Conservation (phyloP, 2,888 invertebrate genomes). For the Parasteatoda lunata region DNA sequence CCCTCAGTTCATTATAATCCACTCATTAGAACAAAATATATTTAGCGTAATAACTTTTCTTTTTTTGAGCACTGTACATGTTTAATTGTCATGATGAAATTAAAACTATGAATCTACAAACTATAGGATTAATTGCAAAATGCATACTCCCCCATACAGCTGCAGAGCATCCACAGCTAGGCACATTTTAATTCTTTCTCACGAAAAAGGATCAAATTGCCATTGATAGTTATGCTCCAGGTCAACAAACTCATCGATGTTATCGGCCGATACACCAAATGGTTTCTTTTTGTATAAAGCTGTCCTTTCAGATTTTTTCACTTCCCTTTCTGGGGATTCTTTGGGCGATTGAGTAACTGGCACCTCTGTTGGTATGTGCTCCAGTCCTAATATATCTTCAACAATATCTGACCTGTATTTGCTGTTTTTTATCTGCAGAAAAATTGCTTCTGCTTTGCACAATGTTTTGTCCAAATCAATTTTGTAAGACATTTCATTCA, state of each 20-base stretch:
- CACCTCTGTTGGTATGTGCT: slow-evolving; percentile 18
- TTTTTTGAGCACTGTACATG: no score
- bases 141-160: not conserved
- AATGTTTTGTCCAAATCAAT: slow-evolving; percentile 88
- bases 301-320: not conserved
- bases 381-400: slow-evolving; percentile 63
- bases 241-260: slow-evolving; percentile 58
- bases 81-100: no score
- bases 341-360: not conserved
- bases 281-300: slow-evolving; percentile 12
- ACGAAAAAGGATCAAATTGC: slow-evolving; percentile 43
- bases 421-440: slow-evolving; percentile 82
- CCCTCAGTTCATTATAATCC: no score
- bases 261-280: slow-evolving; percentile 34
- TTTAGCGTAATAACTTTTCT: no score
- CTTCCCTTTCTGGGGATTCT: not conserved
- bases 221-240: slow-evolving; percentile 51
- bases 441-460: slow-evolving; percentile 92
- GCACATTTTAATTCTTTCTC: slow-evolving; percentile 3
- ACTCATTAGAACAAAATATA: no score
- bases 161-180: slow-evolving; percentile 35
- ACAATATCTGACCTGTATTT: slow-evolving; percentile 61
- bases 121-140: no score
- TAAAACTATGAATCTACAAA: no score
- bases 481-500: slow-evolving; percentile 93